Percentiles rank a stretch among this genome's conserved stretches.
phyloP scores from a whole-genome alignment of 1,140 invertebrate genomes.

The Papilio dardanus region DNA sequence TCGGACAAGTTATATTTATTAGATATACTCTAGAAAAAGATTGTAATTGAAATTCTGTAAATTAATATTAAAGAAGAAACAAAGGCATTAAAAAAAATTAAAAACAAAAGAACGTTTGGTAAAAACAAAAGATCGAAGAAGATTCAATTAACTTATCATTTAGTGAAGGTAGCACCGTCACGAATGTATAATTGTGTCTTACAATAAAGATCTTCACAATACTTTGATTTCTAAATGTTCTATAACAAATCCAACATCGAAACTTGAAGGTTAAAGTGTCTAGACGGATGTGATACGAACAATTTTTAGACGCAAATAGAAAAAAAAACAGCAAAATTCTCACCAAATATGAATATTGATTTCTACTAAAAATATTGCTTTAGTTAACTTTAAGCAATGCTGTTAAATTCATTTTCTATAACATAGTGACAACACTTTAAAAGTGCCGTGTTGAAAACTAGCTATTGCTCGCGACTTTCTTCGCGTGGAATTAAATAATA shows the following conservation, averaged over 20 bases:
- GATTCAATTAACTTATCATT: conserved; percentile 10
- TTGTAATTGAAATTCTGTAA: no score
- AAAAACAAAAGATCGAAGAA: not conserved
- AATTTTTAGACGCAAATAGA: conserved; percentile 4
- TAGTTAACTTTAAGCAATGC: no score
- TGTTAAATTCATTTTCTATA: no score
- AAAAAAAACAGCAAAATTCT: not conserved
- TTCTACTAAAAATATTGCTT: not conserved
- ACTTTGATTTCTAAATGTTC: conserved; percentile 23
- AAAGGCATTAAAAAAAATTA: no score
- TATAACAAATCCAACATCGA: conserved; percentile 25
- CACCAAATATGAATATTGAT: not conserved
- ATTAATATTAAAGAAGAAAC: no score
- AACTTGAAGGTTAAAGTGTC: conserved; percentile 23
- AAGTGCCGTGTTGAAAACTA: no score
- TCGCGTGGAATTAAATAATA: no score
- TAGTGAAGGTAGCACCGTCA: conserved; percentile 20
- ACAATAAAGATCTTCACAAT: conserved; percentile 14
- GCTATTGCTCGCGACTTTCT: no score
- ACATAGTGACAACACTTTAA: no score
- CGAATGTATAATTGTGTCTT: conserved; percentile 24
- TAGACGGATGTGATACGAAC: not conserved
- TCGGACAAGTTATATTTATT: no score
- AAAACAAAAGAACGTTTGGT: no score
- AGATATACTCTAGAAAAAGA: no score